Evolutionary conservation across 30 jellyfish, hydroid and myxozoan species (phyloP).

Genomic region (Hydra vulgaris): DNA sequence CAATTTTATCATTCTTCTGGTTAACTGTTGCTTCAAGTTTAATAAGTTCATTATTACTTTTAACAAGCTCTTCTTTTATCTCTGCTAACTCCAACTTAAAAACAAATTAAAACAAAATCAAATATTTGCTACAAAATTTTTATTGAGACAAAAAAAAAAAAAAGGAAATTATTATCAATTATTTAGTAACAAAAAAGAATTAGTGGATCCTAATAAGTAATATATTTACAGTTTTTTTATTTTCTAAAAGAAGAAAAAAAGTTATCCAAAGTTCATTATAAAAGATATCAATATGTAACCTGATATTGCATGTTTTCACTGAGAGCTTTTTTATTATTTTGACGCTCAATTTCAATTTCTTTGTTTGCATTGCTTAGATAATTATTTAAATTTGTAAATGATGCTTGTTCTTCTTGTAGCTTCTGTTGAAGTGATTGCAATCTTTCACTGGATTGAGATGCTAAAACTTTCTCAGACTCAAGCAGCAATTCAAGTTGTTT

Average conservation of each 20-base stretch:
- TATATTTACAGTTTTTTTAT: too few species aligned
- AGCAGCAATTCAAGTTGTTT: neutral
- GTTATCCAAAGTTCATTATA: too few species aligned
- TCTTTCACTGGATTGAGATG: neutral
- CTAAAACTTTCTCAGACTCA: neutral
- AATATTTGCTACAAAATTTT: neutral
- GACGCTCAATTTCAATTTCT: neutral
- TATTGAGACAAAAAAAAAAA: neutral
- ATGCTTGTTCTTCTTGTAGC: constrained; percentile 2
- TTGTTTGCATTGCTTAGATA: neutral
- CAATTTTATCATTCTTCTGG: constrained; percentile 1
- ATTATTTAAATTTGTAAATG: neutral
- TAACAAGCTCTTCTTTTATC: neutral
- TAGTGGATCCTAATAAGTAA: too few species aligned
- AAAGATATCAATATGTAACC: neutral
- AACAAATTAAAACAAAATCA: too few species aligned
- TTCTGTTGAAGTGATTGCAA: neutral
- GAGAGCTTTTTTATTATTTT: neutral
- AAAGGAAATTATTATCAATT: too few species aligned
- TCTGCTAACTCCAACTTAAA: neutral
- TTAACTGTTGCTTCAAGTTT: neutral
- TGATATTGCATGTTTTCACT: neutral
- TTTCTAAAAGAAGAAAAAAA: too few species aligned
- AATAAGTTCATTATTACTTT: neutral
- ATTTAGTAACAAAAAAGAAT: too few species aligned